Evolutionary conservation across 2,888 invertebrate species (phyloP), one percentile per base, ranked within the genome.

Genomic region (Willowsia nigromaculata): DNA sequence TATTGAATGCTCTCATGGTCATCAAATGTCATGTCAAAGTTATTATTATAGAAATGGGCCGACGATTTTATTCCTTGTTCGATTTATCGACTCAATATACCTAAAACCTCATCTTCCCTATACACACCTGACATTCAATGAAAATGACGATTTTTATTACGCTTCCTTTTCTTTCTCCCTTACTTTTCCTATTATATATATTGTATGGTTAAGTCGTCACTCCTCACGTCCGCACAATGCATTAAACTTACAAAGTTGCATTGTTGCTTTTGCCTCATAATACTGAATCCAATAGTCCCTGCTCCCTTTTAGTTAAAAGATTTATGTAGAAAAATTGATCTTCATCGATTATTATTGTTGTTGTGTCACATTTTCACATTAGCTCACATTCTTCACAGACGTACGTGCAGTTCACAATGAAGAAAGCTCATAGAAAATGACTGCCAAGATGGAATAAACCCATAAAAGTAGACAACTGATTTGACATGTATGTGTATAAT

Each of bases 261-360:
- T 27, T 76, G 50, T 50, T 1, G 18, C 33, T 27, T 7, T 76
- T 53, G 74, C 11, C n/a, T 47, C 27, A 62, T 18, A 11, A 68
- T 22, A 22, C 56, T 74, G 50, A n/a, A n/a, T n/a, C 7, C 9
- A 25, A 50, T 33, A 62, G 43, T 82, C 11, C 47, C 27, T 43
- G 40, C 59, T 71, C 83, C 83, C 83, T 53, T 83, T 83, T 83
- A 53, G 7, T 22, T 40, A n/a, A 43, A 50, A 83, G 83, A 83
- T 83, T 83, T 83, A 83, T 83, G 68, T 71, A 50, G n/a, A 76
- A 76, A 76, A 76, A 27, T 40, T 76, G 50, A 50, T 76, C 76
- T 25, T 76, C 50, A 76, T 76, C 50, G 30, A 76, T 76, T 76
- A 47, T 47, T 30, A 76, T 76, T 47, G 76, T 53, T 76, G 27